Evolutionary conservation across 2,113 vertebrate species (phyloP), one percentile per base, ranked within the genome.

Genomic region (Alces alces): DNA sequence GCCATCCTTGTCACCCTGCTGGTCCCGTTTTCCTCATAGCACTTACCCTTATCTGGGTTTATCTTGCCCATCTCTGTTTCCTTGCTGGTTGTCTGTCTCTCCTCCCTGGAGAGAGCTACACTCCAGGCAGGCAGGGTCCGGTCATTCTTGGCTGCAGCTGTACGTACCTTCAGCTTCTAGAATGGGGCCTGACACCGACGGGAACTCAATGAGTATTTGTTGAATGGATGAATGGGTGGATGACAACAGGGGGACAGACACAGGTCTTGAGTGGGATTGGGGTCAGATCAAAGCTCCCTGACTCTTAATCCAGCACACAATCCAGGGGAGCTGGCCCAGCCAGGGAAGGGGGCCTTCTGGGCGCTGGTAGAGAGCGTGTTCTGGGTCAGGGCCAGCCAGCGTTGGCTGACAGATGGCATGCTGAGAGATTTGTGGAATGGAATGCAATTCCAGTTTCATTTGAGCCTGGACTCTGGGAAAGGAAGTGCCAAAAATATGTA

Each of bases 161-260:
- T 52, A 16, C 19, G 0, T 52, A 16, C 28, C 88, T 21, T 33
- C n/a, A 9, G 88, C 43, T 25, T 52, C 54, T 17, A 89, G 91
- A 21, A 28, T 6, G 7, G 33, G 39, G 50, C 30, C 61, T 27
- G 52, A 7, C 45, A 0, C 0, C 16, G 6, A 36, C 6, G 3
- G 83, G 76, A 50, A n/a, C 91, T 96, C 82, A 83, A 47, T 93
- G 88, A 94, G 94, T 96, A 94, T 97, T 97, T 98, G 97, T 96
- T 97, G 97, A 97, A 98, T 97, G 97, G 95, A 97, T 97, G 96
- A 97, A 95, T 97, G 94, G 96, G 92, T 97, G 92, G 88, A 91
- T 95, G 85, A 91, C 43, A 58, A 4, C 43, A 17, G 6, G 30
- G 8, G 17, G 84, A 17, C 28, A 19, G 55, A 64, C 78, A 27